Percentiles rank a stretch among this genome's conserved stretches.
Conservation (phyloP, 2,888 invertebrate species). For the Xestia xanthographa region DNA sequence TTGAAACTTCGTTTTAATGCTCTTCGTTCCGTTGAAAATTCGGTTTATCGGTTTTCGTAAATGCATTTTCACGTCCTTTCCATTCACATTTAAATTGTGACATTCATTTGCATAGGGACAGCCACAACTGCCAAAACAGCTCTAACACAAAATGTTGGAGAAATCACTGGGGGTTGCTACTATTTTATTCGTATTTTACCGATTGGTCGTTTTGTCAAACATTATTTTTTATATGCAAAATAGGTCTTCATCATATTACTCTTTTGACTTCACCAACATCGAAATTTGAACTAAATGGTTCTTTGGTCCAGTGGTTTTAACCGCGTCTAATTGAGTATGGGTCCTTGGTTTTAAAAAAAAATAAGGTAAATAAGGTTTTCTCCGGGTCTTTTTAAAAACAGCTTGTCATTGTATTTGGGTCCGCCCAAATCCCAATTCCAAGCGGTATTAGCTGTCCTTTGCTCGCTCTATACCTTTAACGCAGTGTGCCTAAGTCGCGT, state of each 20-base stretch:
- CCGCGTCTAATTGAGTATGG: neutral
- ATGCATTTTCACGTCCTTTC: constrained; percentile 9
- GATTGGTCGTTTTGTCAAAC: neutral
- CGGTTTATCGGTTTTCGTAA: constrained; percentile 23
- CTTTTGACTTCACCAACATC: neutral
- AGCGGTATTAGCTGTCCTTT: too few species aligned
- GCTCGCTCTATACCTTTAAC: too few species aligned
- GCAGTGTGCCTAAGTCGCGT: too few species aligned
- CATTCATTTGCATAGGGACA: neutral
- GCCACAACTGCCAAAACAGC: neutral
- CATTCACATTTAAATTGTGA: constrained; percentile 29
- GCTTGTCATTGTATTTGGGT: neutral
- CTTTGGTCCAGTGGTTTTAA: neutral
- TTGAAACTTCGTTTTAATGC: neutral
- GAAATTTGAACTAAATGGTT: neutral
- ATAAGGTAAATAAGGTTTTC: too few species aligned
- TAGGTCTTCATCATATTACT: neutral
- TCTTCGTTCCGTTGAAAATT: constrained; percentile 4
- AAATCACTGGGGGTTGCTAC: neutral
- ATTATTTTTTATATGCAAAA: neutral
- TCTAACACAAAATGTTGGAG: neutral
- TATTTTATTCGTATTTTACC: neutral
- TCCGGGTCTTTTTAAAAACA: neutral
- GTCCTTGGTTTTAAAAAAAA: too few species aligned
- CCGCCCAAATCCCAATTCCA: too few species aligned